Conservation (phyloP, 2,797 vertebrate genomes). For the Falco biarmicus region DNA sequence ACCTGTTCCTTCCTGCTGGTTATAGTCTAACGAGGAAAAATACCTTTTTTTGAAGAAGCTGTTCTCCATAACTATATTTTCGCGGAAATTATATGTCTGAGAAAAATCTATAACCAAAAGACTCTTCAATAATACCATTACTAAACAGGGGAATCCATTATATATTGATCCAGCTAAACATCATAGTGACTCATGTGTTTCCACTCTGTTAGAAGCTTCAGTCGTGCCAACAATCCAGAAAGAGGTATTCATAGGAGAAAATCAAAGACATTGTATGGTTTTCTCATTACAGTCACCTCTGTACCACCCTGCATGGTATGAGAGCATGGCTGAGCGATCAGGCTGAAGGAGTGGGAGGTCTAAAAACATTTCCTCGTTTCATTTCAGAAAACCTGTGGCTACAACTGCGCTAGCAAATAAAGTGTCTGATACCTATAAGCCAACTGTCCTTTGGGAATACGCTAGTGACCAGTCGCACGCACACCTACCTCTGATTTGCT, state of each 20-base stretch:
- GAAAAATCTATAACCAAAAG: conserved; percentile 17
- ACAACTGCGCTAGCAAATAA: neutral
- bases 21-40: neutral
- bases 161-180: conserved; percentile 8
- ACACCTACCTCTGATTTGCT: neutral
- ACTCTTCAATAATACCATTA: neutral
- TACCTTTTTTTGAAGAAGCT: neutral
- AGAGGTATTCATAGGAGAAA: neutral
- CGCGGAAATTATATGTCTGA: neutral
- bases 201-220: neutral
- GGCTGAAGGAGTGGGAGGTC: neutral
- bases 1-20: neutral
- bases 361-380: neutral
- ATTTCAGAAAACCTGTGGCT: neutral
- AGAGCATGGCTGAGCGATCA: neutral
- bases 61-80: neutral
- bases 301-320: neutral
- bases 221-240: neutral
- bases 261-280: neutral
- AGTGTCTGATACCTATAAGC: neutral
- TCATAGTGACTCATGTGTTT: neutral
- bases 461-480: neutral
- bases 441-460: neutral
- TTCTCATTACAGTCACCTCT: neutral
- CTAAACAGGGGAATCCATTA: neutral